phyloP scores from a whole-genome alignment of 64 coral and sea anemone genomes.

The Dendronephthya gigantea region DNA sequence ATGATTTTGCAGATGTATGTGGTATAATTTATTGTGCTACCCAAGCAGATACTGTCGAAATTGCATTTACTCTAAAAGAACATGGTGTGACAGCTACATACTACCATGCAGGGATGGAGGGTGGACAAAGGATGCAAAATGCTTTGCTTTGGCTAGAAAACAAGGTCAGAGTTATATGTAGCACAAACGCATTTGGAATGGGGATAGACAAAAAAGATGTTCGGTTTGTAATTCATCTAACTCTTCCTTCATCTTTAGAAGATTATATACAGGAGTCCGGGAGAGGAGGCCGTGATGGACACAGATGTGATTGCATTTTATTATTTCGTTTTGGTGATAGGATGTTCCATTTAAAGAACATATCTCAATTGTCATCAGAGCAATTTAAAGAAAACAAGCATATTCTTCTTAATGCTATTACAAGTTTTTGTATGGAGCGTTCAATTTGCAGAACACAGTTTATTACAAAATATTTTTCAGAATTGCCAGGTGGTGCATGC shows the following conservation, averaged over 20 bases:
- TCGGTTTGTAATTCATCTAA: background rate
- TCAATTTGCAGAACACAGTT: background rate
- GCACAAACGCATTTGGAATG: slow-evolving; percentile 10
- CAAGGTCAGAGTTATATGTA: background rate
- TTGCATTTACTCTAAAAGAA: background rate
- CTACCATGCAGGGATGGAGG: background rate
- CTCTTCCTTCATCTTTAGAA: background rate
- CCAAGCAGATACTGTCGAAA: background rate
- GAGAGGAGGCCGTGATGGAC: background rate
- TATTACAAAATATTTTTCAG: background rate
- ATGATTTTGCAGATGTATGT: background rate
- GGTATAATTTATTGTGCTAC: background rate
- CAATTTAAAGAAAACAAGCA: background rate
- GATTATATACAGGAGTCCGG: slow-evolving; percentile 2
- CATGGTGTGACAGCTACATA: background rate
- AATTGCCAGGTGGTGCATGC: background rate
- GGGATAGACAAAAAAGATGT: background rate
- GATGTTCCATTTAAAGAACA: background rate
- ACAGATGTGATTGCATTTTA: background rate
- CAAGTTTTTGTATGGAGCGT: background rate
- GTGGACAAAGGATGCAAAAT: background rate
- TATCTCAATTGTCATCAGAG: background rate
- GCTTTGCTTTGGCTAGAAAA: background rate
- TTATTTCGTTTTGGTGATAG: background rate
- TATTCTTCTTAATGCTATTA: background rate